Conservation (phyloP, 2,797 vertebrate species). For the Falco peregrinus region DNA sequence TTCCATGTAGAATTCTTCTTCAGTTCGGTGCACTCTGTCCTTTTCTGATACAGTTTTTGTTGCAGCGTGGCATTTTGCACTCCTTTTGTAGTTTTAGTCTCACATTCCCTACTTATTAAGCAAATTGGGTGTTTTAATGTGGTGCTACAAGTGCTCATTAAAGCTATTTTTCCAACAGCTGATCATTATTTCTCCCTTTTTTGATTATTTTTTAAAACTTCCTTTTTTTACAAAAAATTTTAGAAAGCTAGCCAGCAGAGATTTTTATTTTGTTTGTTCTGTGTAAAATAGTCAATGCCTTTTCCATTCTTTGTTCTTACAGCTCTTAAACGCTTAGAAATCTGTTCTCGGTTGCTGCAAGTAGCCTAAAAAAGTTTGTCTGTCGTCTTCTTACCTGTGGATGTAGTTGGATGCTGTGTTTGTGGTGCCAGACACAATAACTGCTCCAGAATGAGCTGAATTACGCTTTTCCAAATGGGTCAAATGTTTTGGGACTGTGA, state of each 20-base stretch:
- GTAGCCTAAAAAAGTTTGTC: not conserved
- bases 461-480: not conserved
- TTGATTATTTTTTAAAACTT: not conserved
- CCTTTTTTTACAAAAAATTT: not conserved
- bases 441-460: not conserved
- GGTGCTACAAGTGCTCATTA: constrained; percentile 63
- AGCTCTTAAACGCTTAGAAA: not conserved
- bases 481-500: not conserved
- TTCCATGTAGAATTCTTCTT: not conserved
- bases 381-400: constrained; percentile 24
- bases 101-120: constrained; percentile 57
- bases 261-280: constrained; percentile 47
- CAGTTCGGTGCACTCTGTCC: not conserved
- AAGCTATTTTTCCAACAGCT: constrained; percentile 66
- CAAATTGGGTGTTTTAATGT: constrained; percentile 63
- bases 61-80: constrained; percentile 1
- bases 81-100: constrained; percentile 56
- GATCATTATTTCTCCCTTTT: constrained; percentile 61
- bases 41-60: constrained; percentile 15
- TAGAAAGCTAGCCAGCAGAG: constrained; percentile 44
- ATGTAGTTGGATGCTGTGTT: not conserved
- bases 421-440: not conserved
- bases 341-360: not conserved
- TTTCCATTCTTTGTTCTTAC: constrained; percentile 32
- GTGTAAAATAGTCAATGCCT: constrained; percentile 25